Base-by-base conservation (phyloP, 2,888 invertebrate genomes). In the Amiota minor region DNA sequence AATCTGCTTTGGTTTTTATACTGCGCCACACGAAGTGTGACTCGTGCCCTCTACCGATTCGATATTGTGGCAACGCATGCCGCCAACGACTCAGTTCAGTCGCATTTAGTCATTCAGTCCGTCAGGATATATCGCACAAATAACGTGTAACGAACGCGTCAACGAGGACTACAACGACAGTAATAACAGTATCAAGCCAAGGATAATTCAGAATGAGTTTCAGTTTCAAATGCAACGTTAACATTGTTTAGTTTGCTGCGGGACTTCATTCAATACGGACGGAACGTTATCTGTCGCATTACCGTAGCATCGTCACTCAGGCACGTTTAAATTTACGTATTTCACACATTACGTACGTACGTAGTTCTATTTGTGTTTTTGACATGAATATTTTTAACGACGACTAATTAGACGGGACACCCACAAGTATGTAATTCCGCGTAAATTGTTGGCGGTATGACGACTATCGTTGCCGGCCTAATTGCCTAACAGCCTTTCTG, bases 1-100 rank as follows among this genome's bases (percentile, higher is more conserved):
- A 86, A 84, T 85, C 85, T 86, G 86, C 84, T 84, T 82, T 14
- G 20, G 68, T 18, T 35, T 56, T 68, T 70, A 20, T 16, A 18
- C 84, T 84, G 83, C 83, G 84, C 83, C 84, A 82, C 83, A 83
- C 84, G 78, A 84, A 77, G 64, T 71, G 61, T 72, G 80, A 72
- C 75, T 46, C 61, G 61, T 59, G 55, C 45, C 67, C 20, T 45
- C 35, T 20, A 47, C 12, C 72, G 14, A 68, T 55, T 73, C 65
- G 61, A 11, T 12, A 23, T 59, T 14, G 16, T 18, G 16, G 18
- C 59, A 18, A n/a, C 53, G 59, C 18, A 20, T 11, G 35, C 11
- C 56, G 53, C n/a, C 20, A 20, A 53, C 53, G 23, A 20, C 53
- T 12, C 16, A 20, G n/a, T 46, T 18, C 69, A 76, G 75, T 71